A percentile compares a stretch with the other conserved stretches of the same genome.
Conservation (phyloP, 2,113 vertebrate genomes). For the Pygoscelis antarcticus region DNA sequence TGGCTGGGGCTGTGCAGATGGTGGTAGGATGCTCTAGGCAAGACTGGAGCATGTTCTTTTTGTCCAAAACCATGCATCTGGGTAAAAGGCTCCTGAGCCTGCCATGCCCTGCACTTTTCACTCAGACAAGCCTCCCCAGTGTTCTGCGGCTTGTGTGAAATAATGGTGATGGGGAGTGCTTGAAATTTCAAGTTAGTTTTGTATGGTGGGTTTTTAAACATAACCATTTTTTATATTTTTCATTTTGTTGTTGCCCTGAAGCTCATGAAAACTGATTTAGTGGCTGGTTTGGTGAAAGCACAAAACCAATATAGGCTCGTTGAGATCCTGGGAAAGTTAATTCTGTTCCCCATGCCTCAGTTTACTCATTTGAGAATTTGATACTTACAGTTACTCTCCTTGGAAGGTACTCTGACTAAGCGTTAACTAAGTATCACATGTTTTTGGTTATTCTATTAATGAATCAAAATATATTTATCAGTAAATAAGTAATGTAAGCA, state of each 20-base stretch:
- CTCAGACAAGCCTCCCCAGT: not conserved
- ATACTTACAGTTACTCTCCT: not conserved
- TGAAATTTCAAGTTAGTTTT: not conserved
- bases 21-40: not conserved
- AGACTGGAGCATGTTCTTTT: not conserved
- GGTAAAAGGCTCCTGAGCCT: not conserved
- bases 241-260: not conserved
- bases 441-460: not conserved
- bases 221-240: not conserved
- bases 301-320: rapidly evolving
- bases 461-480: not conserved
- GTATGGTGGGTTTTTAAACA: not conserved
- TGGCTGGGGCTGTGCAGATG: rapidly evolving
- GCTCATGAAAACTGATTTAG: not conserved
- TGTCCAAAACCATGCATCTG: not conserved
- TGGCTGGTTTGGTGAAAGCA: not conserved
- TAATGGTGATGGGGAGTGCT: not conserved
- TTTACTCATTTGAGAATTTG: not conserved
- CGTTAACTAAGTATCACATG: not conserved
- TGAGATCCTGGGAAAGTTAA: not conserved
- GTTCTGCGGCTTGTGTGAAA: not conserved
- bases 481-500: not conserved
- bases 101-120: rapidly evolving
- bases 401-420: not conserved
- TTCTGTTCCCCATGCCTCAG: rapidly evolving